Evolutionary conservation across 2,888 invertebrate species (phyloP), one percentile per base, ranked within the genome.

Genomic region (Antitype chi): DNA sequence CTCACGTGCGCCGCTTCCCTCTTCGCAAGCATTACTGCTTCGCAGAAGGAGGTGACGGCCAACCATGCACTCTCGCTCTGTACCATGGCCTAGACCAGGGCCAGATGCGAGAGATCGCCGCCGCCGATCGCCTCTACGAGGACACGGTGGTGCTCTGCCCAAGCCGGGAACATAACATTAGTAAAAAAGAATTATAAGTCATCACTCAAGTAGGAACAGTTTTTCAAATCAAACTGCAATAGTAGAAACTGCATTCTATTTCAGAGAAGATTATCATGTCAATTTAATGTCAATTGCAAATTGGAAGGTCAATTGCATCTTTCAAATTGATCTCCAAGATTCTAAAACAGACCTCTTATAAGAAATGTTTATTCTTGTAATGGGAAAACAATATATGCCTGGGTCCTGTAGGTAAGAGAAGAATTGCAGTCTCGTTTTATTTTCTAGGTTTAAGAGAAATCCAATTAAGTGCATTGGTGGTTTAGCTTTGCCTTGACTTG

Each of bases 391-490:
- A 70, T 80, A 60, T 74, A 74, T 79, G 59, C 38, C 20, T 60
- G 17, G 23, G 47, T 49, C 9, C 38, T 20, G 20, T 53, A 52
- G 25, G 38, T 77, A 17, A 5, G 53, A 49, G 25, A 62, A 57
- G 52, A 62, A 76, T 57, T 70, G 52, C 80, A 76, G 70, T 70
- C 60, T 52, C 23, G 55, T 52, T 80, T 69, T 70, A 62, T 70
- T 80, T 80, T 60, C 60, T 76, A 52, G 17, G 17, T 52, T 32
- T 25, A 57, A 67, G 67, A 76, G 70, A 70, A 80, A 80, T 80
- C 70, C 80, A 80, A 80, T 80, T 70, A 80, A 67, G 49, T 67
- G 76, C 76, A 80, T 70, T 60, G 60, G 66, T 70, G 76, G 76
- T 70, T 70, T 52, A 49, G 55, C 80, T 80, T 80, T 67, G 43